phyloP scores from a whole-genome alignment of 2,888 invertebrate genomes.

The Hydrotaea cyrtoneurina region DNA sequence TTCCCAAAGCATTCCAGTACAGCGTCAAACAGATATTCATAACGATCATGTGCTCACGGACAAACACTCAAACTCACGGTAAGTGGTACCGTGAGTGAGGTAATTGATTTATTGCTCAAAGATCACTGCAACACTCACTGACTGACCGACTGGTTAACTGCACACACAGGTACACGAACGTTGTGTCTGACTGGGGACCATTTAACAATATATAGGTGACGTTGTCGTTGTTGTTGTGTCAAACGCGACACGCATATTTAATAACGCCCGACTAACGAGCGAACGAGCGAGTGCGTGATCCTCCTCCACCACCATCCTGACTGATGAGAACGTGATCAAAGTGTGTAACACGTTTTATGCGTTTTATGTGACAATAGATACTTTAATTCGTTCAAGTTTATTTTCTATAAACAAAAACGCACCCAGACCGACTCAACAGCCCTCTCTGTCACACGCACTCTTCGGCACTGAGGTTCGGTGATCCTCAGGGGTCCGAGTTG shows the following conservation, averaged over 20 bases:
- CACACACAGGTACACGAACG: not conserved
- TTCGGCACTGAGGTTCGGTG: not conserved
- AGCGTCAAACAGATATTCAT: not conserved
- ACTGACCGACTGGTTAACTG: constrained; percentile 2
- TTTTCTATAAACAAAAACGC: constrained; percentile 39
- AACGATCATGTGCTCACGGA: constrained; percentile 9
- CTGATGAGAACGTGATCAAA: constrained; percentile 60
- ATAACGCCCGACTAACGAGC: constrained; percentile 38
- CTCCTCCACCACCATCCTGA: not conserved
- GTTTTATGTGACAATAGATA: constrained; percentile 58
- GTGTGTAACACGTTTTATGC: constrained; percentile 64
- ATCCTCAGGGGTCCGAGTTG: constrained; percentile 15
- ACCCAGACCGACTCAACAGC: not conserved
- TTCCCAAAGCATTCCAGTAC: constrained; percentile 16
- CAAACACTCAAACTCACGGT: not conserved
- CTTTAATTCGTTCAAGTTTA: constrained; percentile 64
- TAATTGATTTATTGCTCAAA: constrained; percentile 61
- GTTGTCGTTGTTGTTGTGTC: constrained; percentile 32
- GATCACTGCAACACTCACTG: constrained; percentile 39
- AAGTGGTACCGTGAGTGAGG: constrained; percentile 30
- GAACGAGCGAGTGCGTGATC: not conserved
- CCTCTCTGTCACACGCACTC: not conserved
- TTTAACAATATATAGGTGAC: constrained; percentile 2
- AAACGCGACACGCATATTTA: constrained; percentile 61
- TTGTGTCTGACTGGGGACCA: constrained; percentile 17